Conservation (phyloP, 2,797 vertebrate species). For the Paramormyrops hopkinsi region DNA sequence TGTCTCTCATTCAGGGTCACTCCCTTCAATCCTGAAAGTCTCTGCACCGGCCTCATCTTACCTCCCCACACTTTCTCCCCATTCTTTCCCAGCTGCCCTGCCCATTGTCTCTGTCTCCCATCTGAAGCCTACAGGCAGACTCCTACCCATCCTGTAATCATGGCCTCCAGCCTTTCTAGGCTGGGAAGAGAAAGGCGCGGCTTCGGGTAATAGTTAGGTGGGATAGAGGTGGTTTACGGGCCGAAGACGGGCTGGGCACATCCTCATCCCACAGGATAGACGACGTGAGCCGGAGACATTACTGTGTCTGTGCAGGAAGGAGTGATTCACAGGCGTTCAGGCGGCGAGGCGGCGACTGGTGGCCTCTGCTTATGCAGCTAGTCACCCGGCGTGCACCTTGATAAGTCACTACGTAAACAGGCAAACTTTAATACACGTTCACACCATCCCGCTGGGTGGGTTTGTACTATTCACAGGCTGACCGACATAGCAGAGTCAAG, state of each 20-base stretch:
- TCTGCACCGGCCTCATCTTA: slow-evolving; percentile 6
- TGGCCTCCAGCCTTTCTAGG: not conserved
- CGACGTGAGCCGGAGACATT: not conserved
- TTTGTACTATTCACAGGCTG: not conserved
- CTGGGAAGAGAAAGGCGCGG: not conserved
- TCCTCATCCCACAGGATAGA: not conserved
- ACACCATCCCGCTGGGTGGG: not conserved
- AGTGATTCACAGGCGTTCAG: not conserved
- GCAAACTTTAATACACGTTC: not conserved
- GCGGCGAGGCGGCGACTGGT: not conserved
- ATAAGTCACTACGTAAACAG: not conserved
- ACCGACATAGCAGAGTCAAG: not conserved
- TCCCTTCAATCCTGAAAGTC: not conserved
- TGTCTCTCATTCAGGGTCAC: not conserved
- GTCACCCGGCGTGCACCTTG: not conserved
- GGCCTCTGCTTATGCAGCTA: not conserved
- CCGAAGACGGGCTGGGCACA: not conserved
- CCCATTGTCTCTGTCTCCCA: not conserved
- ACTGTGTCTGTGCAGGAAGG: not conserved
- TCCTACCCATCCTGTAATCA: not conserved
- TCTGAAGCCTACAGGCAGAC: not conserved
- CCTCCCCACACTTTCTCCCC: not conserved
- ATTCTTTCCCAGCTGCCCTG: not conserved
- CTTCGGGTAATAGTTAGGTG: not conserved
- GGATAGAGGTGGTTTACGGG: not conserved